Conservation (phyloP, 1,140 invertebrate species). For the Microplitis demolitor region DNA sequence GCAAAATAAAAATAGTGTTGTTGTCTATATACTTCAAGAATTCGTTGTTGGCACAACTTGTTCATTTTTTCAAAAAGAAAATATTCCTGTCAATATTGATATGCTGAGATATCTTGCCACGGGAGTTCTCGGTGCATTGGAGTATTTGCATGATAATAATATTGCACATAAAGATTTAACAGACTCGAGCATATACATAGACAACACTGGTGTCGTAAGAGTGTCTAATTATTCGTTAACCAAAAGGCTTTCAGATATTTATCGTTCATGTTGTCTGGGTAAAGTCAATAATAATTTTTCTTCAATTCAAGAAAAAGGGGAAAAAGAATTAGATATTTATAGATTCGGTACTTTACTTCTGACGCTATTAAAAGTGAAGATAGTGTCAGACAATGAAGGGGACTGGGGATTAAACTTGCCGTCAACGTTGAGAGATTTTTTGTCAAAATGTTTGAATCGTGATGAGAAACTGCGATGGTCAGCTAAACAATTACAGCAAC, state of each 20-base stretch:
- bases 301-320: slow-evolving; percentile 65
- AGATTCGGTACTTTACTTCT: slow-evolving; percentile 69
- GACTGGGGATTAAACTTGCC: slow-evolving; percentile 58
- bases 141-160: slow-evolving; percentile 77
- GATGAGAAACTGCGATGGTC: slow-evolving; percentile 74
- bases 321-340: slow-evolving; percentile 76
- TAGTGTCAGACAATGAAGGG: slow-evolving; percentile 59
- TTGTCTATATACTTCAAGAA: slow-evolving; percentile 71
- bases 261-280: slow-evolving; percentile 42
- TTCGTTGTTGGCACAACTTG: slow-evolving; percentile 66
- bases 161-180: slow-evolving; percentile 78
- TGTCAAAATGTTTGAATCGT: slow-evolving; percentile 68
- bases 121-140: slow-evolving; percentile 70
- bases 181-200: slow-evolving; percentile 70
- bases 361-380: slow-evolving; percentile 62
- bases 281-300: slow-evolving; percentile 57
- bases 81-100: slow-evolving; percentile 65
- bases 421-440: slow-evolving; percentile 72
- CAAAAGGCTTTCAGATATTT: slow-evolving; percentile 66
- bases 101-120: slow-evolving; percentile 68
- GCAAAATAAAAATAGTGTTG: slow-evolving; percentile 63
- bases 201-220: slow-evolving; percentile 63
- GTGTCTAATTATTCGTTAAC: slow-evolving; percentile 77
- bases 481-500: slow-evolving; percentile 67
- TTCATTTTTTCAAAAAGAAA: slow-evolving; percentile 62